Evolutionary conservation across 2,888 invertebrate species (phyloP), one percentile per base, ranked within the genome.

Genomic region (Acronicta aceris): DNA sequence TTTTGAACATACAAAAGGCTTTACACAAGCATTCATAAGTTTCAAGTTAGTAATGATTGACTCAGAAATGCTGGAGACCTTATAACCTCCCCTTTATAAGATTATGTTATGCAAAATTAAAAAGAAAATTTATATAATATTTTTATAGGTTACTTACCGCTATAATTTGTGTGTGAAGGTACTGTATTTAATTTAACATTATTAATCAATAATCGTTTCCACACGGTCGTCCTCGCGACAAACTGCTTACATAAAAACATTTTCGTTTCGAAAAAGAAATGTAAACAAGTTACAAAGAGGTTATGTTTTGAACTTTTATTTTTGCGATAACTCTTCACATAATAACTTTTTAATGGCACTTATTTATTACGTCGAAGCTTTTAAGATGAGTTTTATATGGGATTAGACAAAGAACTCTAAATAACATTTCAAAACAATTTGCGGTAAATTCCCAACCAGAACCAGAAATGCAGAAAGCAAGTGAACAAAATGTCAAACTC

Each of bases 201-300:
- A 49, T 70, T 73, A 0, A 38, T n/a, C 12, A 73, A 50, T 48
- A 64, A 50, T 63, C 48, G 59, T 30, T 51, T 60, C 56, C 61
- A 68, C 10, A 73, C 0, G 40, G 53, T 50, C 3, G 60, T 42
- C 6, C 41, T 60, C 0, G 15, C 33, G 38, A 66, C 6, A 10
- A 64, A 30, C 45, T 61, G 75, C 6, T 75, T 77, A 42, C 45
- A 63, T n/a, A 66, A 40, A 63, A 77, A 68, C 78, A 77, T 77
- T 47, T 53, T 40, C 16, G 27, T 47, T 53, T 40, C 16, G 27
- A 57, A 5, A 38, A 38, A 36, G 0, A 25, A 41, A 41, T 38
- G 52, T 62, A 54, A 57, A 57, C 21, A 42, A 40, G 27, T 50
- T 45, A 15, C 7, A 48, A 30, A 48, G 17, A 69, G 76, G 69